Conservation (phyloP, 2,797 vertebrate genomes). For the Calcarius lapponicus region DNA sequence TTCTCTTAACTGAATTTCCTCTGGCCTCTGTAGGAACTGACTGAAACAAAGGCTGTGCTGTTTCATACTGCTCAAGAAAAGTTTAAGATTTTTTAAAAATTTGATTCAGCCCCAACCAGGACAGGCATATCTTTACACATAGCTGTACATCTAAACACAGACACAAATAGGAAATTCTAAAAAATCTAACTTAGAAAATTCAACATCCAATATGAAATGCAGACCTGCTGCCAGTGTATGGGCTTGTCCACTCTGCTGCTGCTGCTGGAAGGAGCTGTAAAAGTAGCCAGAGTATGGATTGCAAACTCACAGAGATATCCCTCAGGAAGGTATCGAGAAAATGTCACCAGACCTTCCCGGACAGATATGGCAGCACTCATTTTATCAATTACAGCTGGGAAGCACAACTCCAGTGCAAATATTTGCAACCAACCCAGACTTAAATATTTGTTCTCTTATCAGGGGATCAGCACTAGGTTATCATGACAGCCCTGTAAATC, state of each 20-base stretch:
- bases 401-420: background rate
- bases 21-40: background rate
- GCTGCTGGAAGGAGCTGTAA: background rate
- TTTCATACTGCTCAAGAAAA: background rate
- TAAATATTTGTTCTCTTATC: slow-evolving; percentile 25
- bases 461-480: background rate
- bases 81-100: background rate
- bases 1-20: slow-evolving; percentile 42
- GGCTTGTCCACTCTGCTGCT: background rate
- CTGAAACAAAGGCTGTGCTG: slow-evolving; percentile 31
- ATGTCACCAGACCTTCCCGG: background rate
- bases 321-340: background rate
- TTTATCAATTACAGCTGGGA: background rate
- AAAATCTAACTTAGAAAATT: background rate
- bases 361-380: accelerated
- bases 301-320: background rate
- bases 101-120: background rate
- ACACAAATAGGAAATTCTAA: background rate
- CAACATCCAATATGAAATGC: background rate
- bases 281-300: background rate
- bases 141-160: background rate
- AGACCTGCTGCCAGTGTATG: background rate
- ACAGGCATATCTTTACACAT: background rate
- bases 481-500: background rate
- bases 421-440: background rate